Evolutionary conservation across 2,888 invertebrate genomes (phyloP), one percentile per base, ranked within the genome.

Genomic region (Deroplatys truncata): DNA sequence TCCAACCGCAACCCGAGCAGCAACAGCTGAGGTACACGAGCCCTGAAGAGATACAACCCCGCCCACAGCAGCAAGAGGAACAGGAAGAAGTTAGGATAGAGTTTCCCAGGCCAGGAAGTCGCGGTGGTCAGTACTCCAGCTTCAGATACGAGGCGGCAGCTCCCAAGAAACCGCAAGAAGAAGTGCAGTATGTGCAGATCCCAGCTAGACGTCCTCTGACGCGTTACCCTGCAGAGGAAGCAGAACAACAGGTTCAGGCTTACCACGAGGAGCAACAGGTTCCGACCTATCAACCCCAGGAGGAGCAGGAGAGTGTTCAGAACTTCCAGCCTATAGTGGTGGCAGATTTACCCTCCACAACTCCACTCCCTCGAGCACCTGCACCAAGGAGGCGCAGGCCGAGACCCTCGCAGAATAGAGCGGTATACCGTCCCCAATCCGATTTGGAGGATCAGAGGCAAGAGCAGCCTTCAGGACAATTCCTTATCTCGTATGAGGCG

Each of bases 261-360:
- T 72, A 72, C 56, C 56, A 72, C 20, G 20, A 72, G 7, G 56
- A 72, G 20, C 56, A 72, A 25, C 56, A 72, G 7, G 16, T 72
- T 1, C 56, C 20, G 7, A 25, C 20, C 56, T 72, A 72, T 25
- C 56, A 72, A 20, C 20, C 16, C 16, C 20, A 72, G 25, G 20
- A 72, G 20, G 20, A 72, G 56, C 56, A 5, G 56, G 56, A 20
- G 20, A 72, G 3, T 20, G 56, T 43, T 29, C 82, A 13, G 8
- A 85, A 56, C 25, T 83, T 89, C 56, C 86, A 86, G 25, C 89
- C 89, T 28, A 89, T 89, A 13, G 84, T 89, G 10, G 89, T 89
- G 72, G 83, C 89, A 20, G 89, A 89, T 10, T 20, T 87, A 82
- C 83, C 87, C 25, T 82, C 87, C 13, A 87, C 87, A 15, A 31